Evolutionary conservation across 2,113 vertebrate species (phyloP), one percentile per base, ranked within the genome.

Genomic region (Thunnus thynnus): DNA sequence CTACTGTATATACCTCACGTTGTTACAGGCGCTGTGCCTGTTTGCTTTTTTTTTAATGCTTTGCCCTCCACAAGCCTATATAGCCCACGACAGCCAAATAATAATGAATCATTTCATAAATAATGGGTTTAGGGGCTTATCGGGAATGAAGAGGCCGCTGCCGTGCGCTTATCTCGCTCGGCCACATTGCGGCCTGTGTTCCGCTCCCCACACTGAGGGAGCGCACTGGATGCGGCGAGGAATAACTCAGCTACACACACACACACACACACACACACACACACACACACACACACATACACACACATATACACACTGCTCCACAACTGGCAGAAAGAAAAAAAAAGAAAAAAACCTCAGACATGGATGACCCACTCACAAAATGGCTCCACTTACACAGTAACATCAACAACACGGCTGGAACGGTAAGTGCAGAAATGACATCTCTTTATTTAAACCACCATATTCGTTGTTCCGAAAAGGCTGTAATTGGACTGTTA

Each of bases 101-200:
- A 97, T 97, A 97, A 96, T 97, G 96, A 97, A 97, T 97, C 96
- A 96, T 97, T 97, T 97, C 95, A 97, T 97, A 97, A 97, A 96
- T 97, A 97, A 97, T 97, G 96, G 96, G 95, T 95, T 97, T 96
- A 96, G 95, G 93, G 89, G 94, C 96, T 97, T 97, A 97, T 97
- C 97, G 94, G 95, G 95, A 95, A 96, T 96, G 96, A 94, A 95
- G 95, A 96, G 97, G 96, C 96, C 96, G 95, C 92, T 94, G 95
- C 96, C 93, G 95, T 88, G 91, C 92, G 91, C 95, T 97, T 97
- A 97, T 97, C 97, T 97, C 95, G 86, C 93, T 94, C 93, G 96
- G 95, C 95, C 97, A 97, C 96, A 97, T 97, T 97, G 96, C 96
- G 96, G 96, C 93, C 94, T 93, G 95, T 94, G 96, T 97, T 96